These are phyloP conservation scores for Pissodes strobi DNA, from an alignment of 1,140 invertebrate species.

Conservation along the genomic window DNA sequence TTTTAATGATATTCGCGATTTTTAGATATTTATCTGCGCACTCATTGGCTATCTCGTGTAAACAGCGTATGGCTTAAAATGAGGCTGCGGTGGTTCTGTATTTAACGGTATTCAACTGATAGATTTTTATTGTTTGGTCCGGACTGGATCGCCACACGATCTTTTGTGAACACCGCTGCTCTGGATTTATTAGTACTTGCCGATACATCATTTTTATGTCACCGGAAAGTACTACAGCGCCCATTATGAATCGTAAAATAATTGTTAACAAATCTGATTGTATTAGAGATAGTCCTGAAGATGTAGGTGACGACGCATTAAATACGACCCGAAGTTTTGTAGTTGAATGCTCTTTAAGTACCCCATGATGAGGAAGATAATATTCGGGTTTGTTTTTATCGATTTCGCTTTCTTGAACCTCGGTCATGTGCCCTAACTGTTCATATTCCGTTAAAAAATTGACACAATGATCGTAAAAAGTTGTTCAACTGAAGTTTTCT, in stretches of 20 bases:
- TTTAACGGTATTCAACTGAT: slow-evolving; percentile 3
- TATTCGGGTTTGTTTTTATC: neutral
- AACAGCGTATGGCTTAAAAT: slow-evolving; percentile 43
- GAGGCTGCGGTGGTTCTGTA: slow-evolving; percentile 42
- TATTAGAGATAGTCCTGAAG: slow-evolving; percentile 25
- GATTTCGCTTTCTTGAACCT: too few species aligned
- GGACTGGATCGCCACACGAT: slow-evolving; percentile 51
- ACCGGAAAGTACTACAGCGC: slow-evolving; percentile 36
- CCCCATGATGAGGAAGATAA: slow-evolving; percentile 24
- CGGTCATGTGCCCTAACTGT: slow-evolving; percentile 34
- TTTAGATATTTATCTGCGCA: slow-evolving; percentile 26
- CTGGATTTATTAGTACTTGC: too few species aligned
- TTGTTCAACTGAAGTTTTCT: slow-evolving; percentile 24
- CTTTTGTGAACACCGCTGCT: slow-evolving; percentile 47
- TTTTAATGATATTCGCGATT: slow-evolving; percentile 32
- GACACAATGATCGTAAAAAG: slow-evolving; percentile 6
- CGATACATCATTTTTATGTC: neutral
- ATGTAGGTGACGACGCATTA: slow-evolving; percentile 51
- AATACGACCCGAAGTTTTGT: slow-evolving; percentile 50
- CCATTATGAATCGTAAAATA: slow-evolving; percentile 55
- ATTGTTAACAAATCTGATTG: slow-evolving; percentile 53
- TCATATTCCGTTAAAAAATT: slow-evolving; percentile 18
- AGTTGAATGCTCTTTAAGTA: slow-evolving; percentile 12
- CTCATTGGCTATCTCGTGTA: slow-evolving; percentile 40
- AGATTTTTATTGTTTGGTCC: slow-evolving; percentile 26